A percentile compares a stretch with the other conserved stretches of the same genome.
phyloP scores from a whole-genome alignment of 1,140 invertebrate genomes.

The Anoplolepis gracilipes region DNA sequence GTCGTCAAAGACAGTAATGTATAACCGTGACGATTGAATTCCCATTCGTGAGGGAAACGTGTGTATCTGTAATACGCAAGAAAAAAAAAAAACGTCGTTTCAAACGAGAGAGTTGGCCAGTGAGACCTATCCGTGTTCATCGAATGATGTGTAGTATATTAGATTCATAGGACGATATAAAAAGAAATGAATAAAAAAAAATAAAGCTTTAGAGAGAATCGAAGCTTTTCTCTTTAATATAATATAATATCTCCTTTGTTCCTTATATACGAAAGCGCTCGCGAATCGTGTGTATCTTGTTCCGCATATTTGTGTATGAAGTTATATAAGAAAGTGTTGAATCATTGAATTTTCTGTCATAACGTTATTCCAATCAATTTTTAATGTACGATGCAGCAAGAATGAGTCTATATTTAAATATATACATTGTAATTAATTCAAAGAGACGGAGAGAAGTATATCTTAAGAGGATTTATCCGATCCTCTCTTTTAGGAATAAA shows the following conservation, averaged over 20 bases:
- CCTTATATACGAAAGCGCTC: constrained; percentile 15
- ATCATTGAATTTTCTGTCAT: not conserved
- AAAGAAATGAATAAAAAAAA: constrained; percentile 1
- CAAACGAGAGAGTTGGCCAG: constrained; percentile 70
- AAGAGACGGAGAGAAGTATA: constrained; percentile 19
- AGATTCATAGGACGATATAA: constrained; percentile 27
- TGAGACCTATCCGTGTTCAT: constrained; percentile 67
- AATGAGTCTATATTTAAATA: constrained; percentile 20
- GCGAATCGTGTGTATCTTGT: constrained; percentile 31
- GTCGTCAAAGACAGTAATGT: not conserved
- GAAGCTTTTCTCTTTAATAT: constrained; percentile 57
- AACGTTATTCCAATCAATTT: constrained; percentile 14
- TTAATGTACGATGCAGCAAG: constrained; percentile 9
- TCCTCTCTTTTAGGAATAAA: not conserved
- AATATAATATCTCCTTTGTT: constrained; percentile 63
- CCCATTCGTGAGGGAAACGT: not conserved
- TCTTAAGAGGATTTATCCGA: not conserved
- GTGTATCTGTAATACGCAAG: constrained; percentile 34
- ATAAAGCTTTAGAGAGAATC: constrained; percentile 57
- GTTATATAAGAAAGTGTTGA: constrained; percentile 1
- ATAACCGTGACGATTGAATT: not conserved
- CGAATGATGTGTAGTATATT: constrained; percentile 73
- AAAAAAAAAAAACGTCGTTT: constrained; percentile 37
- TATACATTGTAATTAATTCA: constrained; percentile 27
- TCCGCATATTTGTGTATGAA: constrained; percentile 13